Conservation (phyloP, 2,888 invertebrate genomes). For the Cacoxenus indagator region DNA sequence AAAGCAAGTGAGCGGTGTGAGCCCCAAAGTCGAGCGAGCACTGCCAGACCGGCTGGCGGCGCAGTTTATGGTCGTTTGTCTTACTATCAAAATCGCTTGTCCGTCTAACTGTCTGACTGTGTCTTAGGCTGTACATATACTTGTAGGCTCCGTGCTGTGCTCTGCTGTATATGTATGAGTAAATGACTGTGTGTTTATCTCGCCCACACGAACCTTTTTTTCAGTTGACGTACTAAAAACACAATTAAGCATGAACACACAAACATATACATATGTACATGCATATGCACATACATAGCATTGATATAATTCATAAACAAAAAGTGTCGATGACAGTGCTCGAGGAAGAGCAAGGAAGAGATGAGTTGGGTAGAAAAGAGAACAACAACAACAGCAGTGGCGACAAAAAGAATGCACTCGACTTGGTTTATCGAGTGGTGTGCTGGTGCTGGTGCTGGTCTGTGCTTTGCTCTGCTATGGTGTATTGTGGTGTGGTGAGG, state of each 20-base stretch:
- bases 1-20: constrained; percentile 10
- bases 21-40: constrained; percentile 39
- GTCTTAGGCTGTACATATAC: not conserved
- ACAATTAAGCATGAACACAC: constrained; percentile 12
- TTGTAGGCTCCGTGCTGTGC: not conserved
- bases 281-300: constrained; percentile 28
- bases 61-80: constrained; percentile 15
- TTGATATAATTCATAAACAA: constrained; percentile 18
- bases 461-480: not conserved
- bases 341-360: not conserved
- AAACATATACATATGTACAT: constrained; percentile 33
- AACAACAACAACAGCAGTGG: not conserved
- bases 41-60: constrained; percentile 57
- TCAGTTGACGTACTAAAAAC: constrained; percentile 27
- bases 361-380: too few relatives aligned
- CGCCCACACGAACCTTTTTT: constrained; percentile 50
- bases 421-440: not conserved
- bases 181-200: constrained; percentile 47
- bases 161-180: constrained; percentile 28
- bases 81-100: not conserved
- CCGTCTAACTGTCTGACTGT: not conserved
- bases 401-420: too few relatives aligned
- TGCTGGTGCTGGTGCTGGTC: not conserved
- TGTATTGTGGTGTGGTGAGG: too few relatives aligned
- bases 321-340: not conserved